Evolutionary conservation across 2,113 vertebrate genomes (phyloP).

Genomic region (Epinephelus fuscoguttatus): DNA sequence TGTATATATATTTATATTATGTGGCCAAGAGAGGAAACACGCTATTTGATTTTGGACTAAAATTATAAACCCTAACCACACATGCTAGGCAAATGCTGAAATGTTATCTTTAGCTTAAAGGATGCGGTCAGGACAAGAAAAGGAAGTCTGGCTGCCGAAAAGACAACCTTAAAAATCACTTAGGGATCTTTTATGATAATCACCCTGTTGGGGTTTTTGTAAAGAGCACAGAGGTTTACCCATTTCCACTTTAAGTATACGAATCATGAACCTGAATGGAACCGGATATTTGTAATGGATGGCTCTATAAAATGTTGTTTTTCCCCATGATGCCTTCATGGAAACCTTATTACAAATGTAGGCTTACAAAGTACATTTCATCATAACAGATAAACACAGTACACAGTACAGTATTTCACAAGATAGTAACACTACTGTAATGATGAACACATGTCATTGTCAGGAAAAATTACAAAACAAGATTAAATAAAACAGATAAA

Average conservation of each 20-base stretch:
- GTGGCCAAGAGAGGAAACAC: background rate
- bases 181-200: background rate
- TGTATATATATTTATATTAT: too few relatives aligned
- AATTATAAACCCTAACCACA: background rate
- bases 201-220: background rate
- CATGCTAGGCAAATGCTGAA: background rate
- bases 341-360: background rate
- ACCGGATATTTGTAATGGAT: background rate
- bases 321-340: too few relatives aligned
- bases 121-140: background rate
- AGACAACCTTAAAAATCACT: background rate
- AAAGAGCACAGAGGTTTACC: background rate
- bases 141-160: slow-evolving; percentile 11
- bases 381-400: background rate
- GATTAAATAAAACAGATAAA: background rate
- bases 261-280: background rate
- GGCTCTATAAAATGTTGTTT: background rate
- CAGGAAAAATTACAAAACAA: background rate
- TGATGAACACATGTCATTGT: background rate
- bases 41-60: background rate
- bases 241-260: background rate
- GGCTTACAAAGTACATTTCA: background rate
- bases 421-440: background rate
- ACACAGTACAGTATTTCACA: background rate
- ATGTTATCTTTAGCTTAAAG: background rate